phyloP scores from a whole-genome alignment of 2,113 vertebrate species.

The Gallinago paraguaiae region DNA sequence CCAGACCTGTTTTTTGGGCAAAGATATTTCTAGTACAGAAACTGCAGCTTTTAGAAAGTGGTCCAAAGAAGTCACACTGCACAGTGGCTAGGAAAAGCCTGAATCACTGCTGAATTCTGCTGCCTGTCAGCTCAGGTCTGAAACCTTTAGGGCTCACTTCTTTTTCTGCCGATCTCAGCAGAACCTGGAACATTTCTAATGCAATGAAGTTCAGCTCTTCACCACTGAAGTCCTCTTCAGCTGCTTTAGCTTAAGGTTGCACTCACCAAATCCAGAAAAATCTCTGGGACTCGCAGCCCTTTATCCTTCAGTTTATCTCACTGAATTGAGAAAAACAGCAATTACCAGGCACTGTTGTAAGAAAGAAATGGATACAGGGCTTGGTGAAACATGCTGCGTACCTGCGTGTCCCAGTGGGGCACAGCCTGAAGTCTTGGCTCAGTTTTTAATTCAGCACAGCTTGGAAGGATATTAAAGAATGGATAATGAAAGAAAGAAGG shows the following conservation, averaged over 20 bases:
- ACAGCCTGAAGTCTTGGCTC: slow-evolving; percentile 7
- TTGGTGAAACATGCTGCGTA: background rate
- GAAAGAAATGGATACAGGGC: background rate
- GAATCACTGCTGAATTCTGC: background rate
- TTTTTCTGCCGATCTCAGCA: background rate
- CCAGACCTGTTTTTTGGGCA: background rate
- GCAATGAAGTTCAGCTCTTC: background rate
- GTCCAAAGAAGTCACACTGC: background rate
- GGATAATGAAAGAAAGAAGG: background rate
- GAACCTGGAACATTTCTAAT: background rate
- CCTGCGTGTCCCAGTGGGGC: background rate
- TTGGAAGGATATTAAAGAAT: background rate
- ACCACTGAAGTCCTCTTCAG: background rate
- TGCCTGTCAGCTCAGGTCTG: background rate
- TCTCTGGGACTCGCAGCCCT: background rate
- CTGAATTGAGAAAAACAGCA: background rate
- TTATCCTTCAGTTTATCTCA: background rate
- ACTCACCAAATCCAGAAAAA: background rate
- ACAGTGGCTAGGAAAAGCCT: background rate
- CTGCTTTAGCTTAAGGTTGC: background rate
- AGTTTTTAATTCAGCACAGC: background rate
- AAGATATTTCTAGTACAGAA: background rate
- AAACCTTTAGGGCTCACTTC: background rate
- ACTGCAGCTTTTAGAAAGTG: background rate
- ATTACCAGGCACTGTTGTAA: background rate